Percentiles rank a stretch among this genome's conserved stretches.
Evolutionary conservation across 1,140 invertebrate species (phyloP).

Genomic region (Procambarus clarkii): DNA sequence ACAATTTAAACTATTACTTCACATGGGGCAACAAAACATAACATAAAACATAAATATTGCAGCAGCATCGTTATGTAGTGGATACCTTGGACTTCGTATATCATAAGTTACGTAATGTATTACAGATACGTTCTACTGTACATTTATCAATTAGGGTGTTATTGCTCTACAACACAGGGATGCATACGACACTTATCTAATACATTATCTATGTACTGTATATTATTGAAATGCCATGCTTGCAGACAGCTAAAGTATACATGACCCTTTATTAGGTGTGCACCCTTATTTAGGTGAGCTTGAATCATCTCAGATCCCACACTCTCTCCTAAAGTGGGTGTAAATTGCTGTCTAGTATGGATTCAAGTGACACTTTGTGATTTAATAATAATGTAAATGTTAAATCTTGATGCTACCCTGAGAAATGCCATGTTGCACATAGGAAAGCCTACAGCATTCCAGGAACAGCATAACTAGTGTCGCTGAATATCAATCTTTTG

Average conservation of each 20-base stretch:
- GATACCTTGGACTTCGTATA: conserved; percentile 24
- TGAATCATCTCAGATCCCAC: conserved; percentile 15
- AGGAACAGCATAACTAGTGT: not conserved
- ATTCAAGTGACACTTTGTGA: not conserved
- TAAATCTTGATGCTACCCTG: not conserved
- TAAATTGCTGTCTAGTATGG: not conserved
- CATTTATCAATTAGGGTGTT: conserved; percentile 54
- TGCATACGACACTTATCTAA: conserved; percentile 53
- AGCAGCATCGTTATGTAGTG: conserved; percentile 22
- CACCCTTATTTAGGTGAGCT: conserved; percentile 4
- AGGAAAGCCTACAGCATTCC: conserved; percentile 7
- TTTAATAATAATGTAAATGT: conserved; percentile 1
- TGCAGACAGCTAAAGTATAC: conserved; percentile 23
- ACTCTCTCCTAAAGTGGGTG: not conserved
- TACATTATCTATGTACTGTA: conserved; percentile 18
- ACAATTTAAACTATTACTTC: not conserved
- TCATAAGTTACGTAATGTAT: conserved; percentile 34
- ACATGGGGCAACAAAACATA: conserved; percentile 35
- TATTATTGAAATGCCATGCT: conserved; percentile 45
- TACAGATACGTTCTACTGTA: conserved; percentile 54
- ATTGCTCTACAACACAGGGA: conserved; percentile 66
- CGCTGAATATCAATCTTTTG: not conserved
- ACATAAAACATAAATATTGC: conserved; percentile 32
- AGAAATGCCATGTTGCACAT: not conserved
- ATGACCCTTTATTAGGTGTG: conserved; percentile 21